Base-by-base conservation (phyloP, 2,113 vertebrate species). In the Picathartes gymnocephalus region DNA sequence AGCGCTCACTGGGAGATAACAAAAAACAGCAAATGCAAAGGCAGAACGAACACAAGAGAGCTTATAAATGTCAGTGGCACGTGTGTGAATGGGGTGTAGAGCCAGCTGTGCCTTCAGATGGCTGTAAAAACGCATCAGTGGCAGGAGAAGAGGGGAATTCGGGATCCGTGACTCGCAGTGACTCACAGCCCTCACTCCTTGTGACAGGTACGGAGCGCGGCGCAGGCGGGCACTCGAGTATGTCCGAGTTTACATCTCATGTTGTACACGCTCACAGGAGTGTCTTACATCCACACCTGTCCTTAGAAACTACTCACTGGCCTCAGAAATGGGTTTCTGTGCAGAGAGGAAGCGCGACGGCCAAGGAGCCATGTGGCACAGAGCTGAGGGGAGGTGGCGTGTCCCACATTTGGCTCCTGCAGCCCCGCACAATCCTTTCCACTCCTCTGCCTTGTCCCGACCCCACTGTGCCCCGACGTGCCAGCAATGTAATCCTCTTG, bases 231-330 rank as follows among this genome's bases (percentile, higher is more conserved):
- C 42, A 3, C 61, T 20, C 14, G 0, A 10, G 54, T 0, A 2
- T 2, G 47, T 3, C 48, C 15, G 6, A 56, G 83, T 0, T 42
- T 9, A n/a, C 68, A n/a, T 15, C 39, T 54, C 13, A 0, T 1
- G 31, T 8, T 56, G 11, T 9, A 31, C 64, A 47, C 4, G 0
- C 65, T 54, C 35, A n/a, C 72, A 25, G 24, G 30, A 62, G 54
- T 5, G 50, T 13, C 62, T 19, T 3, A 39, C 48, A 44, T 11
- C 61, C 62, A 62, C 62, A 45, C 9, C 72, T 85, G 60, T 16
- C 45, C 93, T 65, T 15, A 71, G 73, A 60, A 64, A 77, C 58
- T 1, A 66, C 54, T 20, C 74, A 72, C 28, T 23, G 54, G 12
- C 54, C 54, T 53, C 6, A 30, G 1, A 5, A 30, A n/a, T 2